Conservation (phyloP, 2,113 vertebrate species). For the Ceuthmochares aereus region DNA sequence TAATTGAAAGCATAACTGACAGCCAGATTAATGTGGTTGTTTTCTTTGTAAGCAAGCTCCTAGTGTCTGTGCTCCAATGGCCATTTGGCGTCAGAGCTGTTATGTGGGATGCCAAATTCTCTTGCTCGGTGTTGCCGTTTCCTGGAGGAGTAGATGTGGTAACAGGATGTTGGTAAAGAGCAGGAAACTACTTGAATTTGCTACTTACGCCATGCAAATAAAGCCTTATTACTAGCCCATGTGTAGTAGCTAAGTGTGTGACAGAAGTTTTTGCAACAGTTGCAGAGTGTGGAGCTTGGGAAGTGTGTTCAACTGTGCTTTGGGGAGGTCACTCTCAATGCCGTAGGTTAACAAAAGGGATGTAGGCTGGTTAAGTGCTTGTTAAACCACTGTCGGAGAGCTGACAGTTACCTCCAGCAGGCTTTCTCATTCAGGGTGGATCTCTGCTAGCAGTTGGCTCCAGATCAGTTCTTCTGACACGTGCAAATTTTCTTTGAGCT, state of each 20-base stretch:
- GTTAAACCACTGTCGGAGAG: not conserved
- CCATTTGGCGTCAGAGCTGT: not conserved
- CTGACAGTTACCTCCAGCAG: not conserved
- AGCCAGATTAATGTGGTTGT: slow-evolving; percentile 6
- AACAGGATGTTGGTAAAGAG: slow-evolving; percentile 68
- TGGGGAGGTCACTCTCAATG: not conserved
- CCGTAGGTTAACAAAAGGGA: not conserved
- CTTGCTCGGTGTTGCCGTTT: not conserved
- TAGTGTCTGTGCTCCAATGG: not conserved
- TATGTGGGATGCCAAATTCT: slow-evolving; percentile 38
- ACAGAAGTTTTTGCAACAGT: not conserved
- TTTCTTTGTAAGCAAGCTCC: slow-evolving; percentile 41
- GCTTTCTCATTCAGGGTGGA: not conserved
- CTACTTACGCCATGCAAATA: slow-evolving; percentile 28
- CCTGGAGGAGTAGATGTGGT: slow-evolving; percentile 65
- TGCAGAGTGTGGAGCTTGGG: not conserved
- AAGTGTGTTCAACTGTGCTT: not conserved
- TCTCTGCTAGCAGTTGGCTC: not conserved
- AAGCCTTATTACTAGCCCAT: not conserved
- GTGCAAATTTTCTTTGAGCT: not conserved
- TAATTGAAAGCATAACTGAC: not conserved
- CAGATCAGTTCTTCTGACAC: not conserved
- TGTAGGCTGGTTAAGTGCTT: not conserved
- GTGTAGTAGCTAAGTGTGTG: not conserved
- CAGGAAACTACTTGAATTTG: slow-evolving; percentile 55